Evolutionary conservation across 2,888 invertebrate genomes (phyloP).

Genomic region (Spisula solida): DNA sequence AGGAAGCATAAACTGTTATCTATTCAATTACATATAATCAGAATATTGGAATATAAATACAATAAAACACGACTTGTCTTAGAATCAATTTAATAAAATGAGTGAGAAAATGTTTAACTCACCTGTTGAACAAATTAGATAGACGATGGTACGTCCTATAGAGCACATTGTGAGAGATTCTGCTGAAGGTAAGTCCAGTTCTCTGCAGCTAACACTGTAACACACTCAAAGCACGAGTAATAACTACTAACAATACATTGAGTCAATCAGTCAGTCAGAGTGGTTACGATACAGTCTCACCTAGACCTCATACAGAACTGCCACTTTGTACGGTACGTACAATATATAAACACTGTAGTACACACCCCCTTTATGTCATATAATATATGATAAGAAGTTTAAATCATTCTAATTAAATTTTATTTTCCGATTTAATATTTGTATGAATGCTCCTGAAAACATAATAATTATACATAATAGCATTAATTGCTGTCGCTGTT

Average conservation of each 20-base stretch:
- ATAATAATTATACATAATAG: too few relatives aligned
- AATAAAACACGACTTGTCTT: neutral
- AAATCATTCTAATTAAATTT: too few relatives aligned
- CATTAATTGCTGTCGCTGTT: too few relatives aligned
- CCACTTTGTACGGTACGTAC: too few relatives aligned
- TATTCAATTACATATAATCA: neutral
- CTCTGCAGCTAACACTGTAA: neutral
- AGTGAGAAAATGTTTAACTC: neutral
- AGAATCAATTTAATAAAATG: neutral
- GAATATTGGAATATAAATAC: neutral
- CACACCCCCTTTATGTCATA: too few relatives aligned
- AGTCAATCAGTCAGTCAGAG: neutral
- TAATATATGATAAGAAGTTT: too few relatives aligned
- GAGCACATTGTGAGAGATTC: neutral
- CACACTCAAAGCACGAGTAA: neutral
- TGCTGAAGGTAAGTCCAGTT: neutral
- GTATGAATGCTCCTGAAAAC: too few relatives aligned
- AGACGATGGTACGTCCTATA: neutral
- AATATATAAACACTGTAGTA: too few relatives aligned
- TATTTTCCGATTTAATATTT: too few relatives aligned
- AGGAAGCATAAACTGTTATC: neutral
- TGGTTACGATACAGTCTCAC: neutral
- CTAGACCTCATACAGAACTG: neutral
- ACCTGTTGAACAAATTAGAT: neutral
- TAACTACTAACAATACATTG: neutral